A percentile compares a stretch with the other conserved stretches of the same genome.
Evolutionary conservation across 2,797 vertebrate species (phyloP).

Genomic region (Poeciliopsis paucimaculata): DNA sequence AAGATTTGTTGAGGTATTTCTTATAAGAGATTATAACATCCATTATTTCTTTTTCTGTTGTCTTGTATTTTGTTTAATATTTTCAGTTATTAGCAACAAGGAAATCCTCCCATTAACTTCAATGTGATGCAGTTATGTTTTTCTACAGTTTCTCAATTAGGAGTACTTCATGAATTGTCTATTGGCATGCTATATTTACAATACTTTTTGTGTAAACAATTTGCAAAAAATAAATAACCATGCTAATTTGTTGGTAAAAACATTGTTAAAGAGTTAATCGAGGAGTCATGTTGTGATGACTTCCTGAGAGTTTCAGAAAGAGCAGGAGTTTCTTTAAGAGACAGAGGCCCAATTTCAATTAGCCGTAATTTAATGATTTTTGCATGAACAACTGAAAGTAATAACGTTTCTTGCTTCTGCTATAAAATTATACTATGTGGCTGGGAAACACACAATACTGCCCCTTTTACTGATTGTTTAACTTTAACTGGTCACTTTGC

Average conservation of each 20-base stretch:
- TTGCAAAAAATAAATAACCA: background rate
- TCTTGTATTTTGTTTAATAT: background rate
- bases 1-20: background rate
- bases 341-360: no score
- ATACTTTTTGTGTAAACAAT: background rate
- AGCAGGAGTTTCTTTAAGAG: no score
- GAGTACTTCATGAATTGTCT: background rate
- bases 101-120: background rate
- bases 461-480: background rate
- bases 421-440: no score
- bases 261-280: no score
- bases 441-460: no score
- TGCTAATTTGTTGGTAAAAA: no score
- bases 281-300: no score
- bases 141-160: background rate
- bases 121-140: background rate
- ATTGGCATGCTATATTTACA: background rate
- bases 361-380: no score
- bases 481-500: background rate
- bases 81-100: background rate
- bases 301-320: no score
- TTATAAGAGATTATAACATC: background rate
- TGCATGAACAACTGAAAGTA: no score
- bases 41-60: background rate
- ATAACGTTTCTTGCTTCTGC: no score